Conservation (phyloP, 2,113 vertebrate genomes). For the Sapayoa aenigma region DNA sequence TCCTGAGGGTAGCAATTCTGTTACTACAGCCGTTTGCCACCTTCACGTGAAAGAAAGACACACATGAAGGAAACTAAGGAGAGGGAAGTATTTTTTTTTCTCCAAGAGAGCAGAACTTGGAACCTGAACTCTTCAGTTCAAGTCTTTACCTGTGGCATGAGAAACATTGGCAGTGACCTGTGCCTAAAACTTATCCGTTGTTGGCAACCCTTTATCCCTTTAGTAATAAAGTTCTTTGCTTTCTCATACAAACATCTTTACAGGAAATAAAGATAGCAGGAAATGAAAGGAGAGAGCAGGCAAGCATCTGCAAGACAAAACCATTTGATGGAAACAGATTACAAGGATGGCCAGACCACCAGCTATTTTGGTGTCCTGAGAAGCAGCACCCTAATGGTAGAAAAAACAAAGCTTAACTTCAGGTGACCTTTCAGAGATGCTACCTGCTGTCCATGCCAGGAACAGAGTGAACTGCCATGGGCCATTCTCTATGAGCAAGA, state of each 20-base stretch:
- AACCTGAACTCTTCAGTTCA: not conserved
- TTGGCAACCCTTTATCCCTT: not conserved
- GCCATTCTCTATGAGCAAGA: not conserved
- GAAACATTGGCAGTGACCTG: accelerated
- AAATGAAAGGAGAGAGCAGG: not conserved
- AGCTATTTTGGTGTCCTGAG: not conserved
- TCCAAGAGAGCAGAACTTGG: not conserved
- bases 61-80: not conserved
- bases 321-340: not conserved
- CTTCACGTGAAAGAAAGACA: not conserved
- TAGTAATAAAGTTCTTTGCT: not conserved
- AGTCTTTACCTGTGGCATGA: not conserved
- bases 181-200: not conserved
- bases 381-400: not conserved
- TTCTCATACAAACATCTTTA: not conserved
- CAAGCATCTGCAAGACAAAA: not conserved
- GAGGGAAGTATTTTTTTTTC: not conserved
- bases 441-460: not conserved
- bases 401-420: not conserved
- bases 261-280: not conserved
- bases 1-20: not conserved
- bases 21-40: not conserved
- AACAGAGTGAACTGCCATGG: not conserved
- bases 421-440: not conserved
- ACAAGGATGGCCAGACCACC: not conserved